These are phyloP conservation scores for Brachypalpus laphriformis DNA, from an alignment of 2,888 invertebrate genomes.

Conservation along the genomic window DNA sequence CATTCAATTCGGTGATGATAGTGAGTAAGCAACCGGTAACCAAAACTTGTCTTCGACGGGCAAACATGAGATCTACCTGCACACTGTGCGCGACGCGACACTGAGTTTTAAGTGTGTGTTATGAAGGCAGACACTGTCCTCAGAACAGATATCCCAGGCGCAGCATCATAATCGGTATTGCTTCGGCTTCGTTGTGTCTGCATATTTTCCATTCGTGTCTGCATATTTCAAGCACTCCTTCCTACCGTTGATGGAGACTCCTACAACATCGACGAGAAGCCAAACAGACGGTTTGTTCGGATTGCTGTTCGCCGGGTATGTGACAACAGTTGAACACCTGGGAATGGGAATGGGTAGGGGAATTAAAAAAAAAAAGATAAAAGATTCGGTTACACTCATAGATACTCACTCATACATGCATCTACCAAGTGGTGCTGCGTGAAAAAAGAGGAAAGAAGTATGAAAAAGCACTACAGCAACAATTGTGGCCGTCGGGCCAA, in stretches of 20 bases:
- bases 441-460: not conserved
- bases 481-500: not conserved
- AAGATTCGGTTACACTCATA: not conserved
- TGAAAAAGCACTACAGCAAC: not conserved
- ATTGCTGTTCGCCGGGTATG: conserved; percentile 53
- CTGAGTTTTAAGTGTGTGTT: not conserved
- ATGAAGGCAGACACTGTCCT: conserved; percentile 16
- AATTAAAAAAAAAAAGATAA: conserved; percentile 2
- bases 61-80: conserved; percentile 44
- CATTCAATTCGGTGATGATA: not conserved
- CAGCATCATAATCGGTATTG: conserved; percentile 37
- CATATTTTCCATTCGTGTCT: not conserved
- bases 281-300: conserved; percentile 13
- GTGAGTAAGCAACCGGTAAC: conserved; percentile 50
- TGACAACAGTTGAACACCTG: conserved; percentile 57
- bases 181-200: not conserved
- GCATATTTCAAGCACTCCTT: not conserved
- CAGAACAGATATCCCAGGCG: not conserved
- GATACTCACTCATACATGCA: not conserved
- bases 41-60: conserved; percentile 49
- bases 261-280: not conserved
- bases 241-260: conserved; percentile 20
- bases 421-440: not conserved
- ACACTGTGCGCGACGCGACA: not conserved
- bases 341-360: conserved; percentile 38